Percentiles rank a stretch among this genome's conserved stretches.
Evolutionary conservation across 2,888 invertebrate genomes (phyloP).

Genomic region (Sarcophaga subvicina): DNA sequence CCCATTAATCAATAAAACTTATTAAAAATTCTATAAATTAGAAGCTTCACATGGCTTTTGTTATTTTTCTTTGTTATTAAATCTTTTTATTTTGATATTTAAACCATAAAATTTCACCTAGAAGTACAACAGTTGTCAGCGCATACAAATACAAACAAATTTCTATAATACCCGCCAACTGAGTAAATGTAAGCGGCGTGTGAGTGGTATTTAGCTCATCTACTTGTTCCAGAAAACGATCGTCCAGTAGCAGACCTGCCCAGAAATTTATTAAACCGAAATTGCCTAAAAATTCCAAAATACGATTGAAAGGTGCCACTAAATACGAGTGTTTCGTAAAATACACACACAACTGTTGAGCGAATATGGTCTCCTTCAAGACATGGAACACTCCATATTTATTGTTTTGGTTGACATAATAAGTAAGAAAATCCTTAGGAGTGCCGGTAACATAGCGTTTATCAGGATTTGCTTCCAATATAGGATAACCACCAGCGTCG

Average conservation of each 20-base stretch:
- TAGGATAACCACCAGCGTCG: conserved; percentile 59
- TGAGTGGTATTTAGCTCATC: neutral
- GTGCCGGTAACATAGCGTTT: conserved; percentile 63
- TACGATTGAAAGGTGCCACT: conserved; percentile 51
- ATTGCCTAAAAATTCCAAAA: conserved; percentile 61
- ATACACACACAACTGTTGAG: conserved; percentile 71
- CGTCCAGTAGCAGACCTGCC: conserved; percentile 56
- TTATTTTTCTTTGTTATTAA: neutral
- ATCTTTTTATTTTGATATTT: conserved; percentile 27
- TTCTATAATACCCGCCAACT: conserved; percentile 36
- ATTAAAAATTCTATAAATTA: no score
- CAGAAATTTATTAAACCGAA: conserved; percentile 71
- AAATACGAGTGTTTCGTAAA: conserved; percentile 72
- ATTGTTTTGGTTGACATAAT: conserved; percentile 55
- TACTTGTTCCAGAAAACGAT: conserved; percentile 9
- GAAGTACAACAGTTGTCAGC: conserved; percentile 18
- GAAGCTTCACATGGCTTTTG: no score
- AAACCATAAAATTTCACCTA: conserved; percentile 46
- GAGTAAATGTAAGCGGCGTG: conserved; percentile 23
- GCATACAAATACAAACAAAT: conserved; percentile 46
- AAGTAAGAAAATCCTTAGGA: conserved; percentile 67
- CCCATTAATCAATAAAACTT: no score
- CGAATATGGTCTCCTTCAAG: conserved; percentile 67
- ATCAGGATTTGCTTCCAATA: conserved; percentile 65
- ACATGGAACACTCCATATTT: conserved; percentile 70